phyloP scores from a whole-genome alignment of 2,797 vertebrate genomes.

The Scolopax rusticola region DNA sequence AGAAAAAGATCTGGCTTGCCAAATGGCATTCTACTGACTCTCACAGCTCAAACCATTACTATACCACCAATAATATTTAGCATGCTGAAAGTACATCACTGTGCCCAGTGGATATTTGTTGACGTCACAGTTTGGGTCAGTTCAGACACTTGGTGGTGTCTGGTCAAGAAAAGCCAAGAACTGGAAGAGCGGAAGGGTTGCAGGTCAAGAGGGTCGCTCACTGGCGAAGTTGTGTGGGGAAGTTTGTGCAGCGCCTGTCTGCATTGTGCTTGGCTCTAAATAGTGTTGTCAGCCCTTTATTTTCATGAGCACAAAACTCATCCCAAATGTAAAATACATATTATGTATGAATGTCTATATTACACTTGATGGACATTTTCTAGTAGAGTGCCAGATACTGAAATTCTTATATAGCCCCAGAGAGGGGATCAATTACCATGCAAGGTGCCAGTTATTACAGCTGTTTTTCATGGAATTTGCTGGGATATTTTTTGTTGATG shows the following conservation, averaged over 20 bases:
- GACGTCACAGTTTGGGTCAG: slow-evolving; percentile 11
- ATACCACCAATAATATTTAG: slow-evolving; percentile 29
- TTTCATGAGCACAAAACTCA: slow-evolving; percentile 26
- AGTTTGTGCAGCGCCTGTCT: background rate
- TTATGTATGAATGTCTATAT: background rate
- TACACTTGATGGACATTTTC: background rate
- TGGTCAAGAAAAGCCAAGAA: background rate
- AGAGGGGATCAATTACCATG: background rate
- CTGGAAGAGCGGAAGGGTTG: slow-evolving; percentile 33
- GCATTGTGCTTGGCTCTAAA: background rate
- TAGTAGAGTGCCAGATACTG: background rate
- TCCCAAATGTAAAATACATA: slow-evolving; percentile 35
- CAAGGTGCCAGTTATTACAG: background rate
- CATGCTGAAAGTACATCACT: background rate
- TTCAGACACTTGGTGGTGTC: slow-evolving; percentile 32
- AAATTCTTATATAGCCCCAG: background rate
- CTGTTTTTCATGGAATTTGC: background rate
- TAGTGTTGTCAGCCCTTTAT: slow-evolving; percentile 34
- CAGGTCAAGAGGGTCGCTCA: slow-evolving; percentile 17
- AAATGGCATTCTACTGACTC: slow-evolving; percentile 34
- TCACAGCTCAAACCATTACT: background rate
- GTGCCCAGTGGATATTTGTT: slow-evolving; percentile 11
- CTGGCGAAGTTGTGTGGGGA: background rate
- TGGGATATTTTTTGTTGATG: background rate
- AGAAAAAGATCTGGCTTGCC: slow-evolving; percentile 3